Evolutionary conservation across 1,140 invertebrate genomes (phyloP), one percentile per base, ranked within the genome.

Genomic region (Diuraphis noxia): DNA sequence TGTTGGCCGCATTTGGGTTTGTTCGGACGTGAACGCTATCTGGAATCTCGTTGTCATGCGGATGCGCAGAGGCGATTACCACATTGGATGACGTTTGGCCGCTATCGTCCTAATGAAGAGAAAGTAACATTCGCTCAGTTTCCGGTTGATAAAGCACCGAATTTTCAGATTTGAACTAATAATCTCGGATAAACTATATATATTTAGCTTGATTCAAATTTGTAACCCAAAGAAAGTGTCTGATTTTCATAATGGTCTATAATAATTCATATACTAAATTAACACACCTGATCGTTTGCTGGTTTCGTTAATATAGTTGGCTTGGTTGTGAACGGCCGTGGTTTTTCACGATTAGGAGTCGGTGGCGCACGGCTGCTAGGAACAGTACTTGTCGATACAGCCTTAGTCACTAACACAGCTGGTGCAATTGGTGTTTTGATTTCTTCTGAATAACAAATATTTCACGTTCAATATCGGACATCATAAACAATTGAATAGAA

Each of bases 41-140:
- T 0, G 95, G 94, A 52, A 95, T 95, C 92, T 95, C 95, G 92
- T 95, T 95, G 92, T 95, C 95, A 92, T 94, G 94, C 2, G 95
- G 95, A 93, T 95, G 94, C 92, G 94, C 94, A 38, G 94, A 95
- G 10, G 95, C 95, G 23, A 95, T 94, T 40, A 96, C 96, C 63
- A 96, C 95, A 91, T 95, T 94, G 17, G 94, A 94, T 38, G 89
- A 91, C n/a, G 89, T 91, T 23, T 91, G 89, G 30, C 89, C 89
- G 72, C 34, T 82, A 79, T 91, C 89, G 89, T 91, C 89, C 89
- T 91, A 82, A 90, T n/a, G 17, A 46, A 77, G 88, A 30, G 88
- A 90, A 90, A 72, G 88, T 63, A 88, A 88, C 63, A 36, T 90
- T 90, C n/a, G 30, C 19, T 77, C 0, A 90, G 88, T 90, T 88